Percentiles rank a stretch among this genome's conserved stretches.
Evolutionary conservation across 2,888 invertebrate species (phyloP).

Genomic region (Heliconius erato): DNA sequence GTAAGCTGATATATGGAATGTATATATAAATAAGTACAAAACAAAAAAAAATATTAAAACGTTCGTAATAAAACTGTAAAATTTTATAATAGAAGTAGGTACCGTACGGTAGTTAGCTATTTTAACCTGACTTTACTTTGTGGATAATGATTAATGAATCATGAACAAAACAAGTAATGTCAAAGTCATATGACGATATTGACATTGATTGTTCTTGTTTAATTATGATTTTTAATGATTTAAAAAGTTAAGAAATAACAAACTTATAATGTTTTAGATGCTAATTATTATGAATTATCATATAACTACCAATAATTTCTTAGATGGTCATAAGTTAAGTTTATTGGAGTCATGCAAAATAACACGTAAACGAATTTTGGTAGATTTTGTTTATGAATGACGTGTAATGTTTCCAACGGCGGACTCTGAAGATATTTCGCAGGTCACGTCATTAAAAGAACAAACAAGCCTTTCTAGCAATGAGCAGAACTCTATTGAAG

Average conservation of each 20-base stretch:
- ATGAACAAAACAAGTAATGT: background rate
- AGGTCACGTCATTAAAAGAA: slow-evolving; percentile 78
- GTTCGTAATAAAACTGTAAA: too few relatives aligned
- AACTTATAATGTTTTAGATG: slow-evolving; percentile 39
- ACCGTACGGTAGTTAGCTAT: too few relatives aligned
- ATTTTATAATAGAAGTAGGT: too few relatives aligned
- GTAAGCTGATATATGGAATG: too few relatives aligned
- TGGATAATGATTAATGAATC: background rate
- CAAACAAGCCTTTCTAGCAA: slow-evolving; percentile 73
- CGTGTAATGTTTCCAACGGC: slow-evolving; percentile 86
- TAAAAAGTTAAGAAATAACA: background rate
- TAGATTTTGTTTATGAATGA: slow-evolving; percentile 77
- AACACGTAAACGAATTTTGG: slow-evolving; percentile 60
- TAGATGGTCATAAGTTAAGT: slow-evolving; percentile 52
- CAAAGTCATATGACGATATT: slow-evolving; percentile 32
- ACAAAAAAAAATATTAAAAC: too few relatives aligned
- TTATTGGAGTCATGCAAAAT: slow-evolving; percentile 64
- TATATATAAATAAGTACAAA: too few relatives aligned
- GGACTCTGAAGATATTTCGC: slow-evolving; percentile 79
- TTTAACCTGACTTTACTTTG: background rate
- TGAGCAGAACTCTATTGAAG: slow-evolving; percentile 73
- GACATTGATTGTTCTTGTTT: slow-evolving; percentile 25
- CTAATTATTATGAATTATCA: slow-evolving; percentile 47
- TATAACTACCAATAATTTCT: slow-evolving; percentile 50
- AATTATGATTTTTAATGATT: background rate